Evolutionary conservation across 53 echinoderm and acorn worm genomes (phyloP), one percentile per base, ranked within the genome.

Genomic region (Zoroaster sp.): DNA sequence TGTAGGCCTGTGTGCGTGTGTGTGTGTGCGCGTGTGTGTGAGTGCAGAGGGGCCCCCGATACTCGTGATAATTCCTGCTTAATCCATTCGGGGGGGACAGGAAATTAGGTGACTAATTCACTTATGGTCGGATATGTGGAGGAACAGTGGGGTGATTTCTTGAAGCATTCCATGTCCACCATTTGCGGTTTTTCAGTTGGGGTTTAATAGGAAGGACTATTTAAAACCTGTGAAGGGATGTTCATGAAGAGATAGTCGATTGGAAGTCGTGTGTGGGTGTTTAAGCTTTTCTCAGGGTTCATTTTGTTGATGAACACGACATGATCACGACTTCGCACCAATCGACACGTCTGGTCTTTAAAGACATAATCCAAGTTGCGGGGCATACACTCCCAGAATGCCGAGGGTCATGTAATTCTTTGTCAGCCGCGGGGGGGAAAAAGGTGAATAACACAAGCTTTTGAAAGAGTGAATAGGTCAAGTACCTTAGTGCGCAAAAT

Each of bases 61-160:
- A 66, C 80, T 80, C 80, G 80, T 80, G 80, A 80, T 66, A 42
- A 41, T 80, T 70, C 83, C 69, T 83, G 46, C 69, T 66, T 69
- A 43, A 54, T 54, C 55, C 23, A 54, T n/a, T 21, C n/a, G 55
- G 55, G 55, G 55, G 41, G 83, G 14, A 17, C 83, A 83, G 83
- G 83, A 83, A 69, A 83, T 83, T 69, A 35, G 70, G 35, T 83
- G 83, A 83, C 83, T 83, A 83, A 83, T 83, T 69, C 83, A 70
- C 83, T 69, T 70, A 70, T 44, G 83, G 83, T 66, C 33, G 11
- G 69, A 69, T 83, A 70, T 35, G 70, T 70, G 47, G 46, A 36
- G 83, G 69, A 83, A 69, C 28, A 35, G 80, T 39, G 55, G 55
- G 66, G 81, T 79, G 55, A 53, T 79, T 79, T 11, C 30, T 40